A percentile compares a stretch with the other conserved stretches of the same genome.
Conservation (phyloP, 92 coral and sea anemone species). For the Epizoanthus rinbou region DNA sequence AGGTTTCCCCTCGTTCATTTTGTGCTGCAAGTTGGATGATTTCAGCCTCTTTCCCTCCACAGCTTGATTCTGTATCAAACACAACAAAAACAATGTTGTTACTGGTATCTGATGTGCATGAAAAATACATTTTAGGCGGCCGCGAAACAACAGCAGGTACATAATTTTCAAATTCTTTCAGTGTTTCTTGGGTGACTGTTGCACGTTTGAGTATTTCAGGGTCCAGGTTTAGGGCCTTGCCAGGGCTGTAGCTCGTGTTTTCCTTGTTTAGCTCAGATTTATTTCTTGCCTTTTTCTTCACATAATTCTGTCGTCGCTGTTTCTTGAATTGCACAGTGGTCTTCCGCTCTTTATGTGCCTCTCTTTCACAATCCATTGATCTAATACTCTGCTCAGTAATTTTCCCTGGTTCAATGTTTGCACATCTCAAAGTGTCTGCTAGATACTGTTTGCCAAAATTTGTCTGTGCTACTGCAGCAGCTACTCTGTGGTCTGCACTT, state of each 20-base stretch:
- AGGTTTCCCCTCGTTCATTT: conserved; percentile 18
- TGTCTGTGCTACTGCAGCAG: conserved; percentile 29
- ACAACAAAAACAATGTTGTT: not conserved
- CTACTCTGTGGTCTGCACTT: conserved; percentile 22
- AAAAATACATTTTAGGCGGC: conserved; percentile 21
- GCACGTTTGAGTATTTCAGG: conserved; percentile 25
- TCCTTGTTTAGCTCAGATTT: conserved; percentile 22
- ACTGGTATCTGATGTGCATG: conserved; percentile 22
- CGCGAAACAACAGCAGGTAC: conserved; percentile 39
- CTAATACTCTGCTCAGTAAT: not conserved
- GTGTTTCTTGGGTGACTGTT: conserved; percentile 31
- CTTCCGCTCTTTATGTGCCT: not conserved
- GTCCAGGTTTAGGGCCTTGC: conserved; percentile 30
- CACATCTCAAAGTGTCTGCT: not conserved
- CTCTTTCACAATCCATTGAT: not conserved
- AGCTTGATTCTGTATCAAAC: conserved; percentile 11
- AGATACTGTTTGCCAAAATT: conserved; percentile 35
- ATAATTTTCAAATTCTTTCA: conserved; percentile 35
- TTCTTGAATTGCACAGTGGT: not conserved
- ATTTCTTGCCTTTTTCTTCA: conserved; percentile 26
- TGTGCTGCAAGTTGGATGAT: conserved; percentile 15
- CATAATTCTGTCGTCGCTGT: conserved; percentile 7
- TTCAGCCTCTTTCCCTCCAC: not conserved
- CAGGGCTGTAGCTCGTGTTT: conserved; percentile 15
- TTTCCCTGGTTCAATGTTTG: conserved; percentile 31